Evolutionary conservation across 2,888 invertebrate genomes (phyloP).

Genomic region (Lutraria lutraria): DNA sequence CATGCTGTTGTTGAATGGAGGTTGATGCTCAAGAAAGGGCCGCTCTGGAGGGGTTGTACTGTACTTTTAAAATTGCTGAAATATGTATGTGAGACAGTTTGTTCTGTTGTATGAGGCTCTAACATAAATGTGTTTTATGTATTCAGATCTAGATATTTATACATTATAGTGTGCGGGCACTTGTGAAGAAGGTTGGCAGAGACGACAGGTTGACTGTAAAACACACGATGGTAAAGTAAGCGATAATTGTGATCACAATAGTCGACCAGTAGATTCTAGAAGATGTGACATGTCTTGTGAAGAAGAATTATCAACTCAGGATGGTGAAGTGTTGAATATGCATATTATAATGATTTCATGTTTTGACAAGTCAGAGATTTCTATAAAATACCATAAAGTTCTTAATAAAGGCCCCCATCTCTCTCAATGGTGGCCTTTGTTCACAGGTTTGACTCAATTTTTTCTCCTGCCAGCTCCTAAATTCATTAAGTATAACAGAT

Average conservation of each 20-base stretch:
- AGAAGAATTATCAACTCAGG: conserved; percentile 48
- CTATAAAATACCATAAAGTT: no score
- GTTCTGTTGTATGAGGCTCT: no score
- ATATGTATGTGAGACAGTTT: no score
- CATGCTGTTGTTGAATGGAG: no score
- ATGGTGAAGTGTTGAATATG: conserved; percentile 13
- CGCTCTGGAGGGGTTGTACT: no score
- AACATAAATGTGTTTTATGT: no score
- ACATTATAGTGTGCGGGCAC: conserved; percentile 80
- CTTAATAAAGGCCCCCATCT: no score
- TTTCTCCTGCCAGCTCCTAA: not conserved
- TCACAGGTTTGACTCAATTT: not conserved
- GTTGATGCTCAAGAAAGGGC: no score
- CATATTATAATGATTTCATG: not conserved
- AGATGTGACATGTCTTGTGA: conserved; percentile 81
- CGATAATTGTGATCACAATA: conserved; percentile 73
- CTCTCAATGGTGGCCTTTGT: no score
- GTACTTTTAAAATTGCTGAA: no score
- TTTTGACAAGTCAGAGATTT: conserved; percentile 59
- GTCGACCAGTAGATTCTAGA: conserved; percentile 74
- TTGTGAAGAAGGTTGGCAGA: conserved; percentile 82
- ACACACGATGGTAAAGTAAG: conserved; percentile 77
- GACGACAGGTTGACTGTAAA: conserved; percentile 81
- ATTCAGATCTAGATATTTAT: no score
- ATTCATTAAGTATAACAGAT: not conserved